Evolutionary conservation across 2,888 invertebrate species (phyloP).

Genomic region (Brachynemurus nebulosus): DNA sequence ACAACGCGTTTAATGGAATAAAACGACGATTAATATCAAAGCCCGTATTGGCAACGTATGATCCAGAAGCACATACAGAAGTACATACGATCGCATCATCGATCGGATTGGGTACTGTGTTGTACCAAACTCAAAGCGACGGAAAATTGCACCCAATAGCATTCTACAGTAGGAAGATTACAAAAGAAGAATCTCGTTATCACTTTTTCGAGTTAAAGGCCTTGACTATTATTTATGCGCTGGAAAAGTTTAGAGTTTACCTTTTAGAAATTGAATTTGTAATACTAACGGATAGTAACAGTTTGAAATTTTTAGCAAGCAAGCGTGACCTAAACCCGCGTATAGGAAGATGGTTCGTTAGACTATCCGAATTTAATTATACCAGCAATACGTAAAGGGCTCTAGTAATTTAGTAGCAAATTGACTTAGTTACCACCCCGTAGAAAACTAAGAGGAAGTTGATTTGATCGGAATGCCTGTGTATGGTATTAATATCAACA

Average conservation of each 20-base stretch:
- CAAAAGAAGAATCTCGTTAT: constrained; percentile 7
- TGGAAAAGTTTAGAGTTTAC: constrained; percentile 11
- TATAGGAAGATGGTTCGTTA: constrained; percentile 7
- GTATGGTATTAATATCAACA: constrained; percentile 13
- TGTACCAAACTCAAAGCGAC: constrained; percentile 8
- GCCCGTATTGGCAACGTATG: not conserved
- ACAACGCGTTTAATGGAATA: not conserved
- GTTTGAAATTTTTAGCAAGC: constrained; percentile 7
- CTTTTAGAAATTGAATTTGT: constrained; percentile 13
- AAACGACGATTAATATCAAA: not conserved
- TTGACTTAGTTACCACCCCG: constrained; percentile 16
- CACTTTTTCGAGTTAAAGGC: not conserved
- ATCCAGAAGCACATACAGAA: not conserved
- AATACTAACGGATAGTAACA: constrained; percentile 14
- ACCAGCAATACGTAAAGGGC: not conserved
- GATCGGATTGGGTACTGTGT: not conserved
- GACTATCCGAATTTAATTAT: constrained; percentile 7
- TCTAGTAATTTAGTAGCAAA: constrained; percentile 9
- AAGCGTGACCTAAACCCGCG: constrained; percentile 10
- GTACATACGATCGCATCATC: not conserved
- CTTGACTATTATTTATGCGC: not conserved
- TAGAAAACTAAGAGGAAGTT: constrained; percentile 12
- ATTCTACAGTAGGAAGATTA: constrained; percentile 11
- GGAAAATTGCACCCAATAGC: constrained; percentile 8
- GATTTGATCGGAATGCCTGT: constrained; percentile 11